These are phyloP conservation scores for Brachionus rubens DNA, from an alignment of 1,140 invertebrate species.

Conservation along the genomic window DNA sequence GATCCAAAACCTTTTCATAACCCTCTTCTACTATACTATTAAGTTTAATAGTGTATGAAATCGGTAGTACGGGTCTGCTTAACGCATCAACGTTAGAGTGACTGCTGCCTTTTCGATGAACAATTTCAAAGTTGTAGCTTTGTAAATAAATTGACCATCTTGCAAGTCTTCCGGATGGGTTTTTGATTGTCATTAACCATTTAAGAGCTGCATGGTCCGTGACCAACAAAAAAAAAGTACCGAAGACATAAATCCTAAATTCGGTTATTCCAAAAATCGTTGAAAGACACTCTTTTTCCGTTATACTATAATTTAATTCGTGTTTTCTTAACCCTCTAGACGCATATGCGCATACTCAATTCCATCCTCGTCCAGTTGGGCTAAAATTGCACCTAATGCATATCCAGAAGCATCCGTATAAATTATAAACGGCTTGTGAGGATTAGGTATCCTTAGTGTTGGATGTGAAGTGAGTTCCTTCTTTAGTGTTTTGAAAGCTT, in stretches of 20 bases:
- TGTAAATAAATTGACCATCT: background rate
- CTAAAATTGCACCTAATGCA: background rate
- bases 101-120: background rate
- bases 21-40: too few species aligned
- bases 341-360: background rate
- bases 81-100: too few species aligned
- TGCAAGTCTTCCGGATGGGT: slow-evolving; percentile 55
- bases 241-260: slow-evolving; percentile 62
- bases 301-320: slow-evolving; percentile 60
- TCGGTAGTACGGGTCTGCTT: too few species aligned
- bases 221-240: slow-evolving; percentile 60
- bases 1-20: too few species aligned
- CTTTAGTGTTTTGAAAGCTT: background rate
- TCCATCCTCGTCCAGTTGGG: background rate
- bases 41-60: too few species aligned
- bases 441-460: background rate
- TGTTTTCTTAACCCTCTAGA: slow-evolving; percentile 51
- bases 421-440: background rate
- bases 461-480: background rate
- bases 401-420: background rate
- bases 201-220: slow-evolving; percentile 62
- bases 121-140: slow-evolving; percentile 1
- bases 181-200: slow-evolving; percentile 59
- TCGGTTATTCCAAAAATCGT: slow-evolving; percentile 61
- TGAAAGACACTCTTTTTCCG: slow-evolving; percentile 63